Evolutionary conservation across 1,140 invertebrate species (phyloP).

Genomic region (Branchinecta lynchi): DNA sequence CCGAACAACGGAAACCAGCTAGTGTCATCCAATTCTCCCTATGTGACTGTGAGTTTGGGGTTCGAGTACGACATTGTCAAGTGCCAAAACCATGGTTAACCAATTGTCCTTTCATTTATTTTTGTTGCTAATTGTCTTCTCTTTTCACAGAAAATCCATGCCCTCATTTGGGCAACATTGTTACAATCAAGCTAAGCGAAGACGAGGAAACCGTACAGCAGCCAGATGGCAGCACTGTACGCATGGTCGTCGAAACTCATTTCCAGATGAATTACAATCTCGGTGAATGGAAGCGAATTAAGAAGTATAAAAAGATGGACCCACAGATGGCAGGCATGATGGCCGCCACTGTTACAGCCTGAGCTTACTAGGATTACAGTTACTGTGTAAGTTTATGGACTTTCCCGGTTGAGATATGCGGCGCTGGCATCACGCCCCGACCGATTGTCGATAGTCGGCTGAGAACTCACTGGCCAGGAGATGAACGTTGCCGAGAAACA

Average conservation of each 20-base stretch:
- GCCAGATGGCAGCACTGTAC: conserved; percentile 50
- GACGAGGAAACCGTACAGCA: conserved; percentile 64
- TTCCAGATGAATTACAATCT: conserved; percentile 95
- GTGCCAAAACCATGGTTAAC: too few relatives aligned
- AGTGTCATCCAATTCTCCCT: too few relatives aligned
- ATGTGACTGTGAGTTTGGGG: too few relatives aligned
- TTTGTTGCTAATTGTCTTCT: conserved; percentile 16
- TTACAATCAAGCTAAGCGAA: conserved; percentile 81
- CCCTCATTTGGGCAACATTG: conserved; percentile 77
- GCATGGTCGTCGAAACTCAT: conserved; percentile 73
- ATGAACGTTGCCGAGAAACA: too few relatives aligned
- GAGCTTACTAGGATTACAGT: not conserved
- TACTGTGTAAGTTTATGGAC: too few relatives aligned
- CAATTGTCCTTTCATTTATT: too few relatives aligned
- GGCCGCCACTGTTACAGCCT: not conserved
- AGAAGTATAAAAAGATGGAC: conserved; percentile 40
- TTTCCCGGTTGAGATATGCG: too few relatives aligned
- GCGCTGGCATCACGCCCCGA: too few relatives aligned
- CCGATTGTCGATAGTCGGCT: too few relatives aligned
- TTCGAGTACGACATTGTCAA: too few relatives aligned
- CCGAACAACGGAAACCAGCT: too few relatives aligned
- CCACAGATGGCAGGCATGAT: conserved; percentile 1
- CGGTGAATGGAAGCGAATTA: conserved; percentile 81
- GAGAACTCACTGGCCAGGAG: too few relatives aligned
- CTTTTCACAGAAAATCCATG: conserved; percentile 70